phyloP scores from a whole-genome alignment of 2,888 invertebrate genomes.

The Leptopilina myrica region DNA sequence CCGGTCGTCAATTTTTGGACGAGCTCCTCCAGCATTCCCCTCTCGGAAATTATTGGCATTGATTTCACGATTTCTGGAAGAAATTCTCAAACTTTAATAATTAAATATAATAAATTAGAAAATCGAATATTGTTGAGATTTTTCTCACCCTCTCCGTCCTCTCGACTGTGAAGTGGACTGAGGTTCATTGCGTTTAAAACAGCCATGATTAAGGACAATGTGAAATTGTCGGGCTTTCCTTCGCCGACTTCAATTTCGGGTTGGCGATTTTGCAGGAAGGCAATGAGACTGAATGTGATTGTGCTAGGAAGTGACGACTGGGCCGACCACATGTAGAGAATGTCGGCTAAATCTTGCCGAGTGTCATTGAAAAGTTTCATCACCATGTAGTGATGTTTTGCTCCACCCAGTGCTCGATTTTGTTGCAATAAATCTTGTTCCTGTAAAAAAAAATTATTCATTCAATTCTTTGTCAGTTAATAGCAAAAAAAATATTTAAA shows the following conservation, averaged over 20 bases:
- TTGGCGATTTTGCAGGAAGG: constrained; percentile 66
- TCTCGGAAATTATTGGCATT: constrained; percentile 71
- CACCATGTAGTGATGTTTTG: constrained; percentile 89
- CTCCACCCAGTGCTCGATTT: constrained; percentile 92
- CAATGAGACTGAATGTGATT: constrained; percentile 81
- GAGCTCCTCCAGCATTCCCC: constrained; percentile 77
- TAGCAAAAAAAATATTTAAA: too few relatives aligned
- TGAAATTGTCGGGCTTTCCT: constrained; percentile 88
- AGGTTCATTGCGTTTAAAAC: constrained; percentile 90
- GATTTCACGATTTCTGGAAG: constrained; percentile 69
- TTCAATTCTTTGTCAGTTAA: too few relatives aligned
- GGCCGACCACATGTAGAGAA: constrained; percentile 86
- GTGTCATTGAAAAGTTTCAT: constrained; percentile 87
- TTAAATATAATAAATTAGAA: too few relatives aligned
- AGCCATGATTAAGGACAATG: constrained; percentile 88
- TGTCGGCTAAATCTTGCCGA: constrained; percentile 84
- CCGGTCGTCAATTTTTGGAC: constrained; percentile 80
- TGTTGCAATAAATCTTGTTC: constrained; percentile 87
- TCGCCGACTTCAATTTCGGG: constrained; percentile 78
- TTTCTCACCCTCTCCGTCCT: constrained; percentile 82
- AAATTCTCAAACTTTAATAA: background rate
- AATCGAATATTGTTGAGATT: too few relatives aligned
- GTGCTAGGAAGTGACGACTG: constrained; percentile 86
- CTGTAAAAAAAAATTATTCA: constrained; percentile 41
- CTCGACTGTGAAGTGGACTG: constrained; percentile 85